These are phyloP conservation scores for Orchesellides sinensis DNA, from an alignment of 2,888 invertebrate genomes.

Conservation along the genomic window DNA sequence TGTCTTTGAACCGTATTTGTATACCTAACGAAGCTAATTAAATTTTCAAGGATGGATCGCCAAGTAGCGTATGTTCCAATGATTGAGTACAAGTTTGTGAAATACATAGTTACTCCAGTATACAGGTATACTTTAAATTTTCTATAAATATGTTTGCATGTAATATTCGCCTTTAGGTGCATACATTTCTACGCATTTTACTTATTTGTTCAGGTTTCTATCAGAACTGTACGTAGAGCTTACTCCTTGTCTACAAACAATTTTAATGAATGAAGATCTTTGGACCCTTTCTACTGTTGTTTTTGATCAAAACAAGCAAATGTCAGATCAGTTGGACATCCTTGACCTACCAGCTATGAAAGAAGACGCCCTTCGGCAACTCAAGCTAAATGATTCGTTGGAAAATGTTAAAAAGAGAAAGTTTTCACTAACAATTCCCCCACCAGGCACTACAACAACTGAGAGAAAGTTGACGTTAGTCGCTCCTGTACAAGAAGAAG, in stretches of 20 bases:
- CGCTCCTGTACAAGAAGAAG: not conserved
- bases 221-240: slow-evolving; percentile 14
- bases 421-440: slow-evolving; percentile 4
- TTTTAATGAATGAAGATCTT: slow-evolving; percentile 24
- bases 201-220: slow-evolving; percentile 21
- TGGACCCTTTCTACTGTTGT: slow-evolving; percentile 49
- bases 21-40: too few species aligned
- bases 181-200: not conserved
- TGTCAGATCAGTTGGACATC: slow-evolving; percentile 36
- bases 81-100: slow-evolving; percentile 86
- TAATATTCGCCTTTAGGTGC: not conserved
- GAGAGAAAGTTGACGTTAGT: not conserved
- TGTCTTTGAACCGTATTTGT: too few species aligned
- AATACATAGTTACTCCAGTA: slow-evolving; percentile 80
- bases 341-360: slow-evolving; percentile 34
- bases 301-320: slow-evolving; percentile 20
- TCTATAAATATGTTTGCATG: not conserved
- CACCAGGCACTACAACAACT: not conserved
- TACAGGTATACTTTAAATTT: slow-evolving; percentile 77
- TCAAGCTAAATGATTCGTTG: not conserved
- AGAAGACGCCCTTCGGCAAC: slow-evolving; percentile 14
- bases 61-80: slow-evolving; percentile 89
- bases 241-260: slow-evolving; percentile 25
- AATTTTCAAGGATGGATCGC: slow-evolving; percentile 90
- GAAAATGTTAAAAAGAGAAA: slow-evolving; percentile 20